Base-by-base conservation (phyloP, 1,140 invertebrate species). In the Chelonus insularis region DNA sequence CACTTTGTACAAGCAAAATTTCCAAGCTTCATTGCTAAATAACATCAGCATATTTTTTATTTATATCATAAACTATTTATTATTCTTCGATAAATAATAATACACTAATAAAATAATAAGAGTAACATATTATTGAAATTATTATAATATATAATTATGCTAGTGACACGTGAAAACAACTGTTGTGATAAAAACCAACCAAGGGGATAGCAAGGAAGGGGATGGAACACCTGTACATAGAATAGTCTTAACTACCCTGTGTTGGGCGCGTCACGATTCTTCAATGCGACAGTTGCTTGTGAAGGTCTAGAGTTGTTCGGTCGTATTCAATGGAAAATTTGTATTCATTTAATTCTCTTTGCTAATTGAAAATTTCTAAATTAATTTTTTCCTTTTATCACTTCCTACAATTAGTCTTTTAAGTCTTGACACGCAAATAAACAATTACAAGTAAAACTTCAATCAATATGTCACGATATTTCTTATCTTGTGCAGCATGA, bases 221-320 rank as follows among this genome's bases (percentile, higher is more conserved):
- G 57, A 14, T 59, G 41, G 32, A 64, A 64, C 62, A 64, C 62
- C 62, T 64, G 61, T 57, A 48, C 45, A 52, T 51, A 11, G 43
- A 55, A 32, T 52, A 39, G 32, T 21, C 29, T 23, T 41, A 14
- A 8, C 34, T 21, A 55, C 63, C 63, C 63, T 43, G 41, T 48
- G 21, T 52, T 43, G 39, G 57, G 21, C 16, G 21, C 25, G 21
- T 48, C 50, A 47, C 62, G 37, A 57, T 60, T 48, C 32, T 39
- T 58, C 45, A 64, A 55, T 51, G 54, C 63, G 63, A 64, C 63
- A 64, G 63, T 64, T 60, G 63, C 63, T 64, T 50, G 58, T 21
- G 29, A 36, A 14, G 50, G 21, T 43, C 32, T 64, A 14, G 32
- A 39, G 18, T 41, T 36, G 52, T 37, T 51, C 36, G 52, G 32